Conservation (phyloP, 35 echinoderm and acorn worm genomes). For the Lytechinus variegatus region DNA sequence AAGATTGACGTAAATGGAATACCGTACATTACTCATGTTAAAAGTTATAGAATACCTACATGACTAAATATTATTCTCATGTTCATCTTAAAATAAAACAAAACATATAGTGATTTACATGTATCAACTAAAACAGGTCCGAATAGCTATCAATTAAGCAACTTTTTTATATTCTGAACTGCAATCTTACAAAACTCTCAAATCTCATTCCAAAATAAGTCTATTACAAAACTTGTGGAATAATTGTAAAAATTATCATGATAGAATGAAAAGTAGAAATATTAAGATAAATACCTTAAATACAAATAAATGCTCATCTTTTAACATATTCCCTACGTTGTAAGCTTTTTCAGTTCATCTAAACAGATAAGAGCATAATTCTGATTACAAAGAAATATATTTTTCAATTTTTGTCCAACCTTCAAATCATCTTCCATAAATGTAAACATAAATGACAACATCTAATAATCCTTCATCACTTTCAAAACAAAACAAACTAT, state of each 20-base stretch:
- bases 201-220: not conserved
- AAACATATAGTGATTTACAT: not conserved
- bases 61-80: not conserved
- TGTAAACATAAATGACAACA: no score
- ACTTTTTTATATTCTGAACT: not conserved
- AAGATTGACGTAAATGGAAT: not conserved
- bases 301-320: not conserved
- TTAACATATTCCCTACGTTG: not conserved
- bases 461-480: no score
- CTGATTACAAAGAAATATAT: no score
- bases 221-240: not conserved
- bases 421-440: no score
- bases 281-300: not conserved
- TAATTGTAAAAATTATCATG: not conserved
- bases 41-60: not conserved
- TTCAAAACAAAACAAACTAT: no score
- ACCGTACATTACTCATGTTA: not conserved
- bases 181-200: not conserved
- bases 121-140: not conserved
- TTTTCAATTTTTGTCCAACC: no score
- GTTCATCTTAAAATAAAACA: not conserved
- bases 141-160: not conserved
- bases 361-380: no score
- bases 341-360: not conserved
- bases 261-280: not conserved